Percentiles rank a stretch among this genome's conserved stretches.
These are phyloP conservation scores for Drosophila seclusa DNA, from an alignment of 2,888 invertebrate genomes.

Conservation along the genomic window DNA sequence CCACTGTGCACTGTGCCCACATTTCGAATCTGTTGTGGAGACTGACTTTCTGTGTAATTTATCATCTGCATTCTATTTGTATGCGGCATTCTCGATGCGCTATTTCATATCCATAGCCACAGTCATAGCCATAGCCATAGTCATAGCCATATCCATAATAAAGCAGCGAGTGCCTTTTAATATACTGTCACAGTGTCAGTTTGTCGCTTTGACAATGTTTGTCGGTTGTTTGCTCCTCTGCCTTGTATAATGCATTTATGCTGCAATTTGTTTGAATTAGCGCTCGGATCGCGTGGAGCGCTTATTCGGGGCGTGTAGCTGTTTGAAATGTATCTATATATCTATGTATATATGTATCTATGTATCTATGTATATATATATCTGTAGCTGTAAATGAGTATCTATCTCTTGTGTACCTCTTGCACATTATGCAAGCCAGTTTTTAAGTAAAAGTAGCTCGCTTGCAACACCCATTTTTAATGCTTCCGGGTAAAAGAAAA, in stretches of 20 bases:
- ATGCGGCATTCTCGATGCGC: conserved; percentile 43
- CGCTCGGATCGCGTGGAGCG: conserved; percentile 37
- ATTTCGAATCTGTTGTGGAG: conserved; percentile 22
- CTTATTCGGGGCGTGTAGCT: conserved; percentile 3
- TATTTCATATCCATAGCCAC: conserved; percentile 16
- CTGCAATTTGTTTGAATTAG: conserved; percentile 81
- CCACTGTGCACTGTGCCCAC: conserved; percentile 55
- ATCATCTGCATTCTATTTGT: conserved; percentile 61
- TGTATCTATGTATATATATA: conserved; percentile 9
- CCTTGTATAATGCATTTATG: conserved; percentile 77
- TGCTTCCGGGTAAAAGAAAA: conserved; percentile 66
- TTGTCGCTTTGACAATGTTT: conserved; percentile 18
- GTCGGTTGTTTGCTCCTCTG: conserved; percentile 56
- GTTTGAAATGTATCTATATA: conserved; percentile 11
- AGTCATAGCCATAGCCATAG: neutral
- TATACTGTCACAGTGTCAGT: conserved; percentile 66
- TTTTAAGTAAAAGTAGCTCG: conserved; percentile 71
- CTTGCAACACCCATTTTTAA: conserved; percentile 54
- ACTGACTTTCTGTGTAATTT: conserved; percentile 54
- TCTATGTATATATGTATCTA: conserved; percentile 1
- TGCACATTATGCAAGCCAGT: conserved; percentile 54
- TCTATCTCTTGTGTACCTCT: conserved; percentile 18
- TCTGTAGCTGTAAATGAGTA: conserved; percentile 5
- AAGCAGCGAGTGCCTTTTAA: conserved; percentile 44
- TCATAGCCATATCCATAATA: neutral